Conservation (phyloP, 2,797 vertebrate species). For the Zenarchopterus dispar region DNA sequence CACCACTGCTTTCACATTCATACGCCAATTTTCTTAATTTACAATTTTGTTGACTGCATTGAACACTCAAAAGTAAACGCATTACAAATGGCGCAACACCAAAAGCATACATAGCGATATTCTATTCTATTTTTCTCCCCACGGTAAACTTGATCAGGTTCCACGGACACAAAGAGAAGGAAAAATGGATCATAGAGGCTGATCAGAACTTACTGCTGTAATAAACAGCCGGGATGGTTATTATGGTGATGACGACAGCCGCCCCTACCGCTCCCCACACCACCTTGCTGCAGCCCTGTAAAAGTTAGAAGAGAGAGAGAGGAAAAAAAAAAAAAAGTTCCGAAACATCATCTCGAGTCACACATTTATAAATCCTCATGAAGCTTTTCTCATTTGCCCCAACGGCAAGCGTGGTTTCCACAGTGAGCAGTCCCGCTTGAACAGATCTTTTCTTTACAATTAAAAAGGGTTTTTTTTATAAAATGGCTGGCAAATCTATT, state of each 20-base stretch:
- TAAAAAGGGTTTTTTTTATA: too few species aligned
- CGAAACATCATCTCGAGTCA: slow-evolving; percentile 10
- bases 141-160: background rate
- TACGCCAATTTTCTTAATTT: background rate
- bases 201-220: slow-evolving; percentile 77
- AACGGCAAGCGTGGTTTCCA: too few species aligned
- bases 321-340: slow-evolving; percentile 25
- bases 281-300: slow-evolving; percentile 78
- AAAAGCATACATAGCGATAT: too few species aligned
- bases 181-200: background rate
- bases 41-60: background rate
- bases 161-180: background rate
- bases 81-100: background rate
- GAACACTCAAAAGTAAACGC: slow-evolving; percentile 1
- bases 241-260: slow-evolving; percentile 80
- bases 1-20: background rate
- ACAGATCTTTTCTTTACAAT: too few species aligned
- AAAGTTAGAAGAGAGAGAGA: slow-evolving; percentile 29
- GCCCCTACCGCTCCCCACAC: slow-evolving; percentile 70
- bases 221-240: slow-evolving; percentile 80
- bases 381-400: background rate
- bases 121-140: too few species aligned
- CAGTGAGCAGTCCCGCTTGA: too few species aligned
- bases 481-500: slow-evolving; percentile 7
- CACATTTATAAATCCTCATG: background rate